Evolutionary conservation across 2,888 invertebrate species (phyloP).

Genomic region (Thumatha senex): DNA sequence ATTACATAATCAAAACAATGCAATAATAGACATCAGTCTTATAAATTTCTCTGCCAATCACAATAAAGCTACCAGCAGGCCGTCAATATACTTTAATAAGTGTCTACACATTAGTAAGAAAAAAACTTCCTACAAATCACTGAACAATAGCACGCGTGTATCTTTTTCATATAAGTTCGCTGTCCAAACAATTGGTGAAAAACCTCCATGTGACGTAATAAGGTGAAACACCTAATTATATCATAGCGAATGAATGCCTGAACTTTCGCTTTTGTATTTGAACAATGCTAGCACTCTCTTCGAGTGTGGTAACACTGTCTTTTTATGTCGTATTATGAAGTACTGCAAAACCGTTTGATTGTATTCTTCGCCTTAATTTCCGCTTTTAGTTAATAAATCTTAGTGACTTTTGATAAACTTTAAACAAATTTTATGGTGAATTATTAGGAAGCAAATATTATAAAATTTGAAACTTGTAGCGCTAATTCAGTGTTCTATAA

Average conservation of each 20-base stretch:
- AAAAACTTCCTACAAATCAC: slow-evolving; percentile 56
- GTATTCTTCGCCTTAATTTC: slow-evolving; percentile 35
- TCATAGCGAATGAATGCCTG: slow-evolving; percentile 72
- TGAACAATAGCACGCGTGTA: slow-evolving; percentile 41
- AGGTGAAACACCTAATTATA: slow-evolving; percentile 81
- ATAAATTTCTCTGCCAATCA: background rate
- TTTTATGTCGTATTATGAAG: slow-evolving; percentile 63
- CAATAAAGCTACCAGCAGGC: background rate
- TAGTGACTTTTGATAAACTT: slow-evolving; percentile 2
- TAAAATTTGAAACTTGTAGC: too few species aligned
- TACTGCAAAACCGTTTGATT: slow-evolving; percentile 38
- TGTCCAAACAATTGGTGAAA: slow-evolving; percentile 71
- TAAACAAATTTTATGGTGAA: background rate
- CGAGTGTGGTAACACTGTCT: slow-evolving; percentile 64
- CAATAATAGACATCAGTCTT: too few species aligned
- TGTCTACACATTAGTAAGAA: slow-evolving; percentile 24
- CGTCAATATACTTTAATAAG: slow-evolving; percentile 7
- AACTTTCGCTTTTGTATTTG: slow-evolving; percentile 81
- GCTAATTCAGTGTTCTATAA: too few species aligned
- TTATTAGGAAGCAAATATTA: background rate
- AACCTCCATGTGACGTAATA: slow-evolving; percentile 71
- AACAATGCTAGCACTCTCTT: slow-evolving; percentile 74
- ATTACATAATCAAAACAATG: too few species aligned
- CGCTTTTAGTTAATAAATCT: slow-evolving; percentile 20
- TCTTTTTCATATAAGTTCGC: slow-evolving; percentile 55